phyloP scores from a whole-genome alignment of 2,888 invertebrate genomes.

The Patella caerulea region DNA sequence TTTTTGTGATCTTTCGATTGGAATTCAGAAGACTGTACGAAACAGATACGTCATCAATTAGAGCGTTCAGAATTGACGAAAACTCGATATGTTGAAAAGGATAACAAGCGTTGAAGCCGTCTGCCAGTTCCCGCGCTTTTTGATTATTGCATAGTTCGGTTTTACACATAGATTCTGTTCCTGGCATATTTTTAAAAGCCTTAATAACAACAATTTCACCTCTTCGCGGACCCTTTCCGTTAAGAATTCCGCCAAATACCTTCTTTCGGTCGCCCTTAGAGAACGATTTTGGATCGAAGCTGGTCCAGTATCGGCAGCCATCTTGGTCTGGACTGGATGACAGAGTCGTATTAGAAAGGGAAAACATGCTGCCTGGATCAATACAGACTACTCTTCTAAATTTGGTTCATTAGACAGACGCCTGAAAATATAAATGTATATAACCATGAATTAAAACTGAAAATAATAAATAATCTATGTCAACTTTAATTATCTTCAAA shows the following conservation, averaged over 20 bases:
- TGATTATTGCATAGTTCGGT: constrained; percentile 34
- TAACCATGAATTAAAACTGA: too few species aligned
- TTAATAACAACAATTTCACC: constrained; percentile 41
- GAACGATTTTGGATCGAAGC: constrained; percentile 34
- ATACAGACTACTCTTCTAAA: too few species aligned
- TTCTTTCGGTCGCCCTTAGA: constrained; percentile 37
- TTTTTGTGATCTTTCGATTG: constrained; percentile 24
- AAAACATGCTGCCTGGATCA: background rate
- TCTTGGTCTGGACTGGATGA: constrained; percentile 36
- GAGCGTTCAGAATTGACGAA: constrained; percentile 34
- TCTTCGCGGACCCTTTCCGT: constrained; percentile 38
- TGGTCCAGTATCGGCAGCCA: constrained; percentile 35
- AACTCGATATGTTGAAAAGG: constrained; percentile 20
- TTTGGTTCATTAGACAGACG: too few species aligned
- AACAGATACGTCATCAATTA: constrained; percentile 38
- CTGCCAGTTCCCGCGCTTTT: constrained; percentile 28
- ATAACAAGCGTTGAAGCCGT: constrained; percentile 32
- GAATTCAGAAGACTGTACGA: constrained; percentile 32
- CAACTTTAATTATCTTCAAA: too few species aligned
- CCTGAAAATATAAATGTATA: too few species aligned
- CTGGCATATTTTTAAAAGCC: constrained; percentile 32
- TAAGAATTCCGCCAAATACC: constrained; percentile 39
- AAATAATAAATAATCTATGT: too few species aligned
- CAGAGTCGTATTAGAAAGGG: constrained; percentile 35
- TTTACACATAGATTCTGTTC: constrained; percentile 35